Base-by-base conservation (phyloP, 2,888 invertebrate species). In the Ophion ventricosus region DNA sequence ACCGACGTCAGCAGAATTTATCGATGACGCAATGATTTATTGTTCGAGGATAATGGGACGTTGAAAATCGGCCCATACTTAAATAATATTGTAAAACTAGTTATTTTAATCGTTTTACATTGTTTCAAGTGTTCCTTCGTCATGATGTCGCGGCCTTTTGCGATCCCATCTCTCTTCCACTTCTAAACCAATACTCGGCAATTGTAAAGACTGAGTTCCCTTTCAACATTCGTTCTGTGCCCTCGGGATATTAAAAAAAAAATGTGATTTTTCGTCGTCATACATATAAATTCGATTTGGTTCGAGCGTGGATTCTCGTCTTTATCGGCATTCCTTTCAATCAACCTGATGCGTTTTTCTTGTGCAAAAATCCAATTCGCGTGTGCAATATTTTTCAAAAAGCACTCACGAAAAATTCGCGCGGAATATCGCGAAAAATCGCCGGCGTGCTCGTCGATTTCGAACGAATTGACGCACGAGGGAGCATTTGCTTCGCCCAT, bases 1-100 rank as follows among this genome's bases (percentile, higher is more conserved):
- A 14, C 25, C n/a, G 35, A 25, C 61, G 80, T 83, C 80, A 76
- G 80, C 80, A 76, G 72, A 73, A 83, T 83, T 83, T 76, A 80
- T 83, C 66, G 80, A 76, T 72, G 14, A 63, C 29, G 35, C 49
- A 54, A 73, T 80, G 66, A 83, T 80, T 80, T 80, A 73, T 80
- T 49, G 64, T 23, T 25, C 25, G 35, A 4, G 43, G 43, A 43
- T 17, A 43, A n/a, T 57, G 57, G 57, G 20, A 57, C 2, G n/a
- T 43, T 11, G 11, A 43, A 43, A 43, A 14, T 43, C 43, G 43
- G 14, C 14, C 14, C 43, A 14, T 43, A 17, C 43, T 43, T 14
- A 14, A 43, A 43, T 17, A 43, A 43, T 43, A 43, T 14, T 1
- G 14, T 43, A 43, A 43, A 43, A 43, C 11, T 43, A 43, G 14